Evolutionary conservation across 2,888 invertebrate species (phyloP).

Genomic region (Holacanthella duospinosa): DNA sequence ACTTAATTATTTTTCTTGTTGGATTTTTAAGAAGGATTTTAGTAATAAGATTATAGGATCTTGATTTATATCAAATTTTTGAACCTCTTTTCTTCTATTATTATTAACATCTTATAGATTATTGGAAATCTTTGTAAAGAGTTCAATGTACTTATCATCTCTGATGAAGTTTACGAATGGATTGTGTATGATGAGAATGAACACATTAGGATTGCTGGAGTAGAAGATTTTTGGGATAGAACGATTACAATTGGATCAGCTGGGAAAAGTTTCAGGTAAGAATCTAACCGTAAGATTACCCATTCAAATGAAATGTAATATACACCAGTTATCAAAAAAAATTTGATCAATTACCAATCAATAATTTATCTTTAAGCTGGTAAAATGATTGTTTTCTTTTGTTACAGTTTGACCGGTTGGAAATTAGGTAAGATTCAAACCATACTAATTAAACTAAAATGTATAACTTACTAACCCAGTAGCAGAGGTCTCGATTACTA

Average conservation of each 20-base stretch:
- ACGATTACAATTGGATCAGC: constrained; percentile 53
- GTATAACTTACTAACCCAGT: no score
- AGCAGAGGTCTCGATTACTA: no score
- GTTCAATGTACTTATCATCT: constrained; percentile 79
- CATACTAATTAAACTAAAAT: no score
- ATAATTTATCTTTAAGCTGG: neutral
- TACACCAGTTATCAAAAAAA: no score
- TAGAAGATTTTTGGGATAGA: constrained; percentile 48
- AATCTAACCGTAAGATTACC: neutral
- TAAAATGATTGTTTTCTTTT: neutral
- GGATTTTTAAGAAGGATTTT: no score
- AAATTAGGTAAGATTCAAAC: constrained; percentile 10
- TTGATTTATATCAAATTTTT: neutral
- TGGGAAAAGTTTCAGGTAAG: constrained; percentile 46
- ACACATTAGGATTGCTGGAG: constrained; percentile 70
- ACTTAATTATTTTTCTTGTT: no score
- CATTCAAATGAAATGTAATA: no score
- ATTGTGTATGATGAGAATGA: constrained; percentile 71
- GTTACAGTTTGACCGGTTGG: constrained; percentile 17
- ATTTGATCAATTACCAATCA: no score
- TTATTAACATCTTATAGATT: constrained; percentile 42
- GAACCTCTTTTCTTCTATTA: neutral
- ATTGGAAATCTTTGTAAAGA: constrained; percentile 85
- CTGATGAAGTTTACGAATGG: constrained; percentile 95
- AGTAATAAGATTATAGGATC: no score